Percentiles rank a stretch among this genome's conserved stretches.
These are phyloP conservation scores for Aporrectodea caliginosa DNA, from an alignment of 1,140 invertebrate genomes.

Conservation along the genomic window DNA sequence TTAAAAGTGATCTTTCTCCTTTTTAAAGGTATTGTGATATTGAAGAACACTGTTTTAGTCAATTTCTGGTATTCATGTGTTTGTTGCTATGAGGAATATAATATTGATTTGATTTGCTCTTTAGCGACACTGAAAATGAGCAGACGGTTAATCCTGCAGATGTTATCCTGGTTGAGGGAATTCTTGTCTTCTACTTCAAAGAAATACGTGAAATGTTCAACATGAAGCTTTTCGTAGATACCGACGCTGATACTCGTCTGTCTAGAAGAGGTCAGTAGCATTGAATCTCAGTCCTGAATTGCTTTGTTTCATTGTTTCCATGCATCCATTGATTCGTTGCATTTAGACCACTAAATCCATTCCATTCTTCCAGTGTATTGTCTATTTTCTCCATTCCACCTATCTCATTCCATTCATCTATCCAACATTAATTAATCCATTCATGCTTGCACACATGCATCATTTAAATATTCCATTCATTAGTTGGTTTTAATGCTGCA, in stretches of 20 bases:
- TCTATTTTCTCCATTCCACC: not conserved
- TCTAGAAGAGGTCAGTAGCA: conserved; percentile 78
- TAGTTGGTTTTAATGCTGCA: too few species aligned
- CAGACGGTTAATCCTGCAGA: conserved; percentile 92
- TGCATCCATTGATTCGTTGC: too few species aligned
- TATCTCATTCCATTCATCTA: not conserved
- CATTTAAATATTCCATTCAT: too few species aligned
- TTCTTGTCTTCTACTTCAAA: conserved; percentile 94
- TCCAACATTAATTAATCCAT: not conserved
- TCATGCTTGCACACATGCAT: not conserved
- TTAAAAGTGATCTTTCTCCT: too few species aligned
- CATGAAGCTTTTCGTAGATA: conserved; percentile 99
- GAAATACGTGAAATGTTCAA: conserved; percentile 92
- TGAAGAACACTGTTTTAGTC: too few species aligned
- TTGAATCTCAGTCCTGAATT: too few species aligned
- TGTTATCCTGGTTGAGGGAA: conserved; percentile 96
- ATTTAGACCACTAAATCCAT: too few species aligned
- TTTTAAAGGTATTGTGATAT: too few species aligned
- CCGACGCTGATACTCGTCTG: conserved; percentile 93
- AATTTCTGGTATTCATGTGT: too few species aligned
- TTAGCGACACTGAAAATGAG: conserved; percentile 65
- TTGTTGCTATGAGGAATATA: too few species aligned
- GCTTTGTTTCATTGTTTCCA: too few species aligned
- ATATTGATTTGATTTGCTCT: too few species aligned
- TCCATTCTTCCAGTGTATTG: not conserved